phyloP scores from a whole-genome alignment of 2,797 vertebrate species.

The Xenopus petersii region DNA sequence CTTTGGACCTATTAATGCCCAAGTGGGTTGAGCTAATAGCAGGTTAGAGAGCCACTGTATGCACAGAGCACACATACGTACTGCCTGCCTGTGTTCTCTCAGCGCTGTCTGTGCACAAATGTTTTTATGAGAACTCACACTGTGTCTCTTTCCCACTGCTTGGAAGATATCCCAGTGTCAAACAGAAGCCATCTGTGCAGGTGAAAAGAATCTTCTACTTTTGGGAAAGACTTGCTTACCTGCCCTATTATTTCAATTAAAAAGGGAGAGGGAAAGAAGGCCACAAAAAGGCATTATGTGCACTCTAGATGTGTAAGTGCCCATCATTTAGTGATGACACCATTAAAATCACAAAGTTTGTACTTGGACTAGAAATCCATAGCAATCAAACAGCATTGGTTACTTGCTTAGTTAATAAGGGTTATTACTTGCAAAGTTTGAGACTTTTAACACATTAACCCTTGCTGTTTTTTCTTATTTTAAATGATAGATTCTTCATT shows the following conservation, averaged over 20 bases:
- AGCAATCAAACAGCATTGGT: too few relatives aligned
- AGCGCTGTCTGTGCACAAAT: neutral
- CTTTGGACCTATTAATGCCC: neutral
- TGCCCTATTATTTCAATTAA: constrained; percentile 5
- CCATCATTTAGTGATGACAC: too few relatives aligned
- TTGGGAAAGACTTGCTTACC: constrained; percentile 27
- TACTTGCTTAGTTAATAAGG: too few relatives aligned
- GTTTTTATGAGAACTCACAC: constrained; percentile 29
- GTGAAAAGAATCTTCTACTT: constrained; percentile 19
- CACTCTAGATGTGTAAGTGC: too few relatives aligned
- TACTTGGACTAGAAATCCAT: too few relatives aligned
- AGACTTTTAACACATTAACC: too few relatives aligned
- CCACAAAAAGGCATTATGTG: neutral
- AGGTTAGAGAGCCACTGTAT: constrained; percentile 9
- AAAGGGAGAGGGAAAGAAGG: neutral
- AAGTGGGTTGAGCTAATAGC: constrained; percentile 12
- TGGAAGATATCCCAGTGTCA: constrained; percentile 19
- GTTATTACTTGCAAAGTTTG: too few relatives aligned
- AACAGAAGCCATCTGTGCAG: constrained; percentile 37
- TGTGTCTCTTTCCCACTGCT: constrained; percentile 7
- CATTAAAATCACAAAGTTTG: too few relatives aligned
- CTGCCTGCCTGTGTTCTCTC: neutral
- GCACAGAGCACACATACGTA: neutral
- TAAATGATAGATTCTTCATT: too few relatives aligned
- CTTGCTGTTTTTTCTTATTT: too few relatives aligned